phyloP scores from a whole-genome alignment of 92 coral and sea anemone species.

The Palythoa grandiflora region DNA sequence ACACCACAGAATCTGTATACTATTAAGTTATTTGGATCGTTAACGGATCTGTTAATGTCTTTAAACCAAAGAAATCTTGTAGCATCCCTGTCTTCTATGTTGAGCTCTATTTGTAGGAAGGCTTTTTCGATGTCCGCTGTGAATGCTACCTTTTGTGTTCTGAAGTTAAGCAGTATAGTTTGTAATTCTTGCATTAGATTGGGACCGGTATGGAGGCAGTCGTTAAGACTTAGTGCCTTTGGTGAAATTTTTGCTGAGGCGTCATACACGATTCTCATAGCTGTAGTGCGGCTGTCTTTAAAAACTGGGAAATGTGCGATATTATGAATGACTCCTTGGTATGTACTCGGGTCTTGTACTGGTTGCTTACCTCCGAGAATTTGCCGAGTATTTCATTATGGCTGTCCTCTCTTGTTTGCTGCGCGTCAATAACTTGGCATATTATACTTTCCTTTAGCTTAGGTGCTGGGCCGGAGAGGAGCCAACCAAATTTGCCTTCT shows the following conservation, averaged over 20 bases:
- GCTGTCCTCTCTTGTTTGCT: conserved; percentile 9
- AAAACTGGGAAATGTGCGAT: conserved; percentile 68
- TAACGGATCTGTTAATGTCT: conserved; percentile 49
- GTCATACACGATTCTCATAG: conserved; percentile 18
- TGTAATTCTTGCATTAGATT: conserved; percentile 51
- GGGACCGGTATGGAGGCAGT: too few relatives aligned
- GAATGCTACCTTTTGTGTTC: conserved; percentile 4
- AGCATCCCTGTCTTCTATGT: too few relatives aligned
- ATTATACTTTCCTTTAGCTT: background rate
- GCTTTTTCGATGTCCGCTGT: too few relatives aligned
- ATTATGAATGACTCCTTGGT: conserved; percentile 57
- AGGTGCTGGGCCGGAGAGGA: background rate
- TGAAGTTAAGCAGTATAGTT: conserved; percentile 47
- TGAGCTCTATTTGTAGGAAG: too few relatives aligned
- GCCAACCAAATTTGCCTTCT: background rate
- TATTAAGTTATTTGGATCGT: conserved; percentile 13
- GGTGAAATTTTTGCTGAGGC: conserved; percentile 43
- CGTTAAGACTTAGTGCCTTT: too few relatives aligned
- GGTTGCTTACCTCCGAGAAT: conserved; percentile 49
- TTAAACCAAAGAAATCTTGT: too few relatives aligned
- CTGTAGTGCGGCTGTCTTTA: conserved; percentile 68
- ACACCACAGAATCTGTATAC: too few relatives aligned
- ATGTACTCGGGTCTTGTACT: conserved; percentile 46
- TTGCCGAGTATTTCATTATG: conserved; percentile 41
- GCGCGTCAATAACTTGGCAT: background rate